These are phyloP conservation scores for Diadegma fenestrale DNA, from an alignment of 2,888 invertebrate genomes.

Conservation along the genomic window DNA sequence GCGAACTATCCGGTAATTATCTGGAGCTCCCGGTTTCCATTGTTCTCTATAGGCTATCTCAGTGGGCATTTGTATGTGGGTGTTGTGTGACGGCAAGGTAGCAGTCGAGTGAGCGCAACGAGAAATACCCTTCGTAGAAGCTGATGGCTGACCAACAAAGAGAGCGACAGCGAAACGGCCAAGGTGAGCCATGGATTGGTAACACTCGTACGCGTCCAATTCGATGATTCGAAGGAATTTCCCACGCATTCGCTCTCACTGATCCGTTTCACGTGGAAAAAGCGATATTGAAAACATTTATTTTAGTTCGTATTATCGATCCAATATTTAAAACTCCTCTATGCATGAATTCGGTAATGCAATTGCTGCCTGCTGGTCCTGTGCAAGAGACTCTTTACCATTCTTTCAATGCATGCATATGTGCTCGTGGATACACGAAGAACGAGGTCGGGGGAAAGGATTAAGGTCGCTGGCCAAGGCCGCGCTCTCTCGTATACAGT, in stretches of 20 bases:
- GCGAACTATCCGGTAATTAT: slow-evolving; percentile 77
- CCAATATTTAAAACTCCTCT: too few relatives aligned
- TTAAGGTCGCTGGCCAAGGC: slow-evolving; percentile 76
- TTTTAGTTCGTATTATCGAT: neutral
- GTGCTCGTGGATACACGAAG: slow-evolving; percentile 15
- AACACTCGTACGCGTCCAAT: slow-evolving; percentile 16
- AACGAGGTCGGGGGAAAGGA: slow-evolving; percentile 75
- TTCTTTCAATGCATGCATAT: slow-evolving; percentile 20
- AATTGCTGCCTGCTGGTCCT: slow-evolving; percentile 1
- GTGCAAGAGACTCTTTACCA: slow-evolving; percentile 30
- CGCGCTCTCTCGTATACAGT: slow-evolving; percentile 68
- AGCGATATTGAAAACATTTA: neutral
- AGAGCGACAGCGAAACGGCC: slow-evolving; percentile 35
- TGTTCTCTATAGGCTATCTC: slow-evolving; percentile 72
- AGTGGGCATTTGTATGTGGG: slow-evolving; percentile 20
- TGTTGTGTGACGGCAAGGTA: slow-evolving; percentile 63
- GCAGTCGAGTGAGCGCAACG: slow-evolving; percentile 68
- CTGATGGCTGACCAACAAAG: slow-evolving; percentile 40
- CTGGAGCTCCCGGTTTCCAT: slow-evolving; percentile 77
- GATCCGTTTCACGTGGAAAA: neutral
- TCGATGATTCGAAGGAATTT: neutral
- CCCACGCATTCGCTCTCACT: neutral
- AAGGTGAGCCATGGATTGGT: slow-evolving; percentile 17
- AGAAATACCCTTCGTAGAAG: slow-evolving; percentile 41
- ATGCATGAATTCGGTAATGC: neutral